Evolutionary conservation across 92 coral and sea anemone genomes (phyloP), one percentile per base, ranked within the genome.

Genomic region (Parazoanthus swiftii): DNA sequence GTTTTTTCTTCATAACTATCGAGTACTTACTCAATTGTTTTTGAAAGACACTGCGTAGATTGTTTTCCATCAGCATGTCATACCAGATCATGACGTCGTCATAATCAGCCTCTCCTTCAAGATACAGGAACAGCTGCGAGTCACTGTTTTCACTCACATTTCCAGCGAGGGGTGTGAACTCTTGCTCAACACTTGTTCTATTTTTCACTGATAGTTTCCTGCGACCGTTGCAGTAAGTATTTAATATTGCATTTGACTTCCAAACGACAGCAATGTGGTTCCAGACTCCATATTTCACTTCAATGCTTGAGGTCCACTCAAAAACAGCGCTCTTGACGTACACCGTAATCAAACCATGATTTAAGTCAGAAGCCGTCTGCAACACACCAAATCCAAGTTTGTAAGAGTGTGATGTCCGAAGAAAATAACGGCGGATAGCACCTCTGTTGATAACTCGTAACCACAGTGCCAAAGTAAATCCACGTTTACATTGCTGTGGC

Each of bases 71-170:
- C 2, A 84, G n/a, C 58, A 8, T 18, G 43, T 84, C 44, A 48
- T 44, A 84, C 87, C 87, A 84, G 75, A 84, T 72, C 79, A 71
- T 70, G 43, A 84, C 14, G 13, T 84, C 65, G 0, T 71, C 87
- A 70, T 68, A 84, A 71, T 73, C 65, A 48, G 66, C 87, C 13
- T 70, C 36, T 84, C 87, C 87, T 21, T 43, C 87, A 44, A 84
- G 87, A 84, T 84, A 84, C 46, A 84, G 26, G 63, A 84, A 84
- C 42, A 50, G 11, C 18, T 54, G 59, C 59, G 1, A 26, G 43
- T 25, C 20, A 8, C 20, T 84, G 50, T 48, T 50, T 33, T 72
- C 33, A 8, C 23, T 81, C 85, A 63, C 56, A 36, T 84, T 43
- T 14, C 68, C n/a, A 8, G 86, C 6, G 4, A 11, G 65, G 48